phyloP scores from a whole-genome alignment of 92 coral and sea anemone genomes.

The Actinostola sp. region DNA sequence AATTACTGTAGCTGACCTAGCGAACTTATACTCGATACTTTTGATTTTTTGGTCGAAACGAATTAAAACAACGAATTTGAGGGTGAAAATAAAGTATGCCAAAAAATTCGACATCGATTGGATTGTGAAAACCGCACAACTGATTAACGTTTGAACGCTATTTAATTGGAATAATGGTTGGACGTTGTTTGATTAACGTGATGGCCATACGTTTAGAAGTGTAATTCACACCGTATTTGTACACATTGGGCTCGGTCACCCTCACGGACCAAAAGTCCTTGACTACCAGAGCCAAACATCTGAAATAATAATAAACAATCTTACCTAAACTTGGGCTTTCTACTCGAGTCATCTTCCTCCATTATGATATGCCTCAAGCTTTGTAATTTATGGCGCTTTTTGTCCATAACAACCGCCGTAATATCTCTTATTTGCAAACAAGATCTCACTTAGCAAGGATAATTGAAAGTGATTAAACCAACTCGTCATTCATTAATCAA shows the following conservation, averaged over 20 bases:
- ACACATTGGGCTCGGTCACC: neutral
- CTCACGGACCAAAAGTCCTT: neutral
- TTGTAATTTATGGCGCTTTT: slow-evolving; percentile 53
- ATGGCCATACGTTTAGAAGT: neutral
- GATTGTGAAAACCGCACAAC: too few species aligned
- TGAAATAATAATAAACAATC: neutral
- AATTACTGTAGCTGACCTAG: neutral
- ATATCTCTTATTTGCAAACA: slow-evolving; percentile 65
- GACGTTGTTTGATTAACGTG: neutral
- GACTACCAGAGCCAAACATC: neutral
- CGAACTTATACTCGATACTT: neutral
- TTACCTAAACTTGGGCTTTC: slow-evolving; percentile 49
- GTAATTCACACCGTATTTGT: slow-evolving; percentile 11
- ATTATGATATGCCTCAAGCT: slow-evolving; percentile 36
- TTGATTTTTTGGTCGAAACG: neutral
- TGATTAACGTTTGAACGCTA: too few species aligned
- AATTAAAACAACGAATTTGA: too few species aligned
- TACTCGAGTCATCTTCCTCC: slow-evolving; percentile 51
- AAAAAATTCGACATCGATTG: too few species aligned
- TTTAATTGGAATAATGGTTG: neutral
- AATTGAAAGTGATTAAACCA: slow-evolving; percentile 52
- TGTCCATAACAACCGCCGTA: slow-evolving; percentile 63
- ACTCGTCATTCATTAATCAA: slow-evolving; percentile 31
- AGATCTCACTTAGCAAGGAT: slow-evolving; percentile 36
- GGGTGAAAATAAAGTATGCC: too few species aligned